A percentile compares a stretch with the other conserved stretches of the same genome.
Evolutionary conservation across 1,140 invertebrate species (phyloP).

Genomic region (Pogonognathellus flavescens): DNA sequence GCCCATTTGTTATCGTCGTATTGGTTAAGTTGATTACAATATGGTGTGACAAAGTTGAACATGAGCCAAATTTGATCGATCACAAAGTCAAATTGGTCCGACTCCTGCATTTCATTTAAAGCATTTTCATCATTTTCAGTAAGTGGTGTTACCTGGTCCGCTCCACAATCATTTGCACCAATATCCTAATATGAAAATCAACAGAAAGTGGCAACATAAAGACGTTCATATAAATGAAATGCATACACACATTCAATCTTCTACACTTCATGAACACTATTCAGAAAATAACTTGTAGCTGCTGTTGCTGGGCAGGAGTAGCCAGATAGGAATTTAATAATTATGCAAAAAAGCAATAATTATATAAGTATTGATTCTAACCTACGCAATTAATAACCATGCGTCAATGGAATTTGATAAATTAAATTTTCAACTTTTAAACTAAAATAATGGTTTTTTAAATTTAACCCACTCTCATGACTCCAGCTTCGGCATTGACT

Average conservation of each 20-base stretch:
- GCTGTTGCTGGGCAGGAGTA: no score
- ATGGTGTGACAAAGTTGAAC: not conserved
- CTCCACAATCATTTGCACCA: not conserved
- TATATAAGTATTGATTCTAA: no score
- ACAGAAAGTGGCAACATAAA: no score
- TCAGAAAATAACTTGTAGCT: no score
- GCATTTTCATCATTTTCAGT: not conserved
- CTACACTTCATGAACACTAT: no score
- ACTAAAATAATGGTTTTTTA: not conserved
- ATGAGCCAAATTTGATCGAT: slow-evolving; percentile 18
- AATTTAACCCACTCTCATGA: not conserved
- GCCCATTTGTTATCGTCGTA: slow-evolving; percentile 30
- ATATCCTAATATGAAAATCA: not conserved
- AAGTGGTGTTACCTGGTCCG: not conserved
- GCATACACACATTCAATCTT: no score
- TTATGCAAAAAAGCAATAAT: no score
- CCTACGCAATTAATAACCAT: no score
- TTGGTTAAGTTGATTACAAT: not conserved
- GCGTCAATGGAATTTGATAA: not conserved
- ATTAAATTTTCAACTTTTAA: not conserved
- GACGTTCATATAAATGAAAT: no score
- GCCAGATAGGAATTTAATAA: no score
- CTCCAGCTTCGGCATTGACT: not conserved
- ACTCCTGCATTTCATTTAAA: not conserved
- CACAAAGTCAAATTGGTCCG: not conserved